Evolutionary conservation across 2,888 invertebrate species (phyloP).

Genomic region (Phengaris alcon): DNA sequence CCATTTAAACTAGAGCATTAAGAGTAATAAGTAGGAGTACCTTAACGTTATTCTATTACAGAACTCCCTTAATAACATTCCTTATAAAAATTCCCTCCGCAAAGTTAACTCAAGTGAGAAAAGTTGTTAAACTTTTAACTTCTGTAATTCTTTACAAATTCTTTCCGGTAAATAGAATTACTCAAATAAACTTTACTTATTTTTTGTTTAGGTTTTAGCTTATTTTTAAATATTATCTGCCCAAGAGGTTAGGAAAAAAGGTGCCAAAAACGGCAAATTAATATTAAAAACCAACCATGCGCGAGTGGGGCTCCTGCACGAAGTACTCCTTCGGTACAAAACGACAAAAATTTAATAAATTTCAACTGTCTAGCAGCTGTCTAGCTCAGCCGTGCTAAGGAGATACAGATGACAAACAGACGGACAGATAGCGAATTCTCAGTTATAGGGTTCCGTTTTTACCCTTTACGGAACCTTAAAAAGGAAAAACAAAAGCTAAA

Average conservation of each 20-base stretch:
- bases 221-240: neutral
- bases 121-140: slow-evolving; percentile 11
- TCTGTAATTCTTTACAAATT: neutral
- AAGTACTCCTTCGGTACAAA: too few relatives aligned
- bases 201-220: neutral
- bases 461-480: too few relatives aligned
- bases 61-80: slow-evolving; percentile 19
- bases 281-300: too few relatives aligned
- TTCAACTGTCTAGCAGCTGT: too few relatives aligned
- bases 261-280: neutral
- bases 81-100: slow-evolving; percentile 5
- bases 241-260: neutral
- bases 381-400: too few relatives aligned
- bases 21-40: neutral
- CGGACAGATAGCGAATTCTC: too few relatives aligned
- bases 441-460: too few relatives aligned
- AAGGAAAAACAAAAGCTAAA: too few relatives aligned
- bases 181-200: neutral
- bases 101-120: slow-evolving; percentile 11
- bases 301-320: too few relatives aligned
- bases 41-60: slow-evolving; percentile 6
- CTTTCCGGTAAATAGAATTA: slow-evolving; percentile 8
- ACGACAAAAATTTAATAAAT: too few relatives aligned
- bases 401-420: too few relatives aligned
- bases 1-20: neutral